phyloP scores from a whole-genome alignment of 2,888 invertebrate species.

The Agriopis leucophaearia region DNA sequence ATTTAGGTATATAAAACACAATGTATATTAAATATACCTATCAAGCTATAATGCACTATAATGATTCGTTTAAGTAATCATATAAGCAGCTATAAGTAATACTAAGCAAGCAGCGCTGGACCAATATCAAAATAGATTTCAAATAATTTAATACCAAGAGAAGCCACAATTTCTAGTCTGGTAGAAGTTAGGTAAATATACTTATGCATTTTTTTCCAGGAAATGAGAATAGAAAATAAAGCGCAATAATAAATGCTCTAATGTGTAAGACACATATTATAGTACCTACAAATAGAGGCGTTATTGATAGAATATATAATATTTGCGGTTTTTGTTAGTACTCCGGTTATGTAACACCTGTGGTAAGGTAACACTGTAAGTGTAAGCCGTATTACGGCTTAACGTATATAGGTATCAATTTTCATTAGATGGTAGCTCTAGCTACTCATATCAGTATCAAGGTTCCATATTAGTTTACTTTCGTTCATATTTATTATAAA shows the following conservation, averaged over 20 bases:
- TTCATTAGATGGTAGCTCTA: neutral
- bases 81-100: too few species aligned
- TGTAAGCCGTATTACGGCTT: constrained; percentile 13
- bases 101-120: neutral
- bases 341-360: constrained; percentile 13
- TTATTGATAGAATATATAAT: constrained; percentile 14
- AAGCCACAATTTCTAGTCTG: constrained; percentile 28
- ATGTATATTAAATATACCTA: too few species aligned
- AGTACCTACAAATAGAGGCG: constrained; percentile 1
- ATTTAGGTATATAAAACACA: too few species aligned
- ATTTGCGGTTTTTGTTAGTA: constrained; percentile 15
- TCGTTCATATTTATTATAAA: too few species aligned
- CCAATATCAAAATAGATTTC: neutral
- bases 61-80: too few species aligned
- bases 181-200: constrained; percentile 9
- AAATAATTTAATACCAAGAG: neutral
- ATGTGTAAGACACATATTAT: neutral
- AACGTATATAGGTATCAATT: neutral
- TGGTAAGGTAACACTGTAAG: too few species aligned
- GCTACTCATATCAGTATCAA: too few species aligned
- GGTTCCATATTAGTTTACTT: too few species aligned
- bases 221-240: constrained; percentile 4
- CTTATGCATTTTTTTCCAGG: neutral
- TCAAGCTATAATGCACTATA: too few species aligned
- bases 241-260: neutral